Evolutionary conservation across 2,888 invertebrate genomes (phyloP), one percentile per base, ranked within the genome.

Genomic region (Drosophila vallismaia): DNA sequence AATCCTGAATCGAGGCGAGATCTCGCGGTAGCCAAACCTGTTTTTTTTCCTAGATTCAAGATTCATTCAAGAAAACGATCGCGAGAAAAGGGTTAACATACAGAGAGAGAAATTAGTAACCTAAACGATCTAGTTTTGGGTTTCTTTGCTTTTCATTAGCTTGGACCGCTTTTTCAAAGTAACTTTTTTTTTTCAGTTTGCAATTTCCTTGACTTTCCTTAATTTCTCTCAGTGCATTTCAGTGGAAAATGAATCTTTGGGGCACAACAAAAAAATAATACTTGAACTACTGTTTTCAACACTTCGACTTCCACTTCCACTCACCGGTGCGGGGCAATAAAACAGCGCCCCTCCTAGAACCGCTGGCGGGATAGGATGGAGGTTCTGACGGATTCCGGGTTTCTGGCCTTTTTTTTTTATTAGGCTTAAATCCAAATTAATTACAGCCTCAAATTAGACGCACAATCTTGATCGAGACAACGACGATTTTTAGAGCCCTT

Each of bases 401-500:
- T 42, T 54, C 14, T 42, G 66, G 75, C 76, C 6, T 28, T 28
- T 26, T 26, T 26, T 26, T 26, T 88, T 84, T 84, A 87, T 87
- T 85, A 80, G 82, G 89, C 83, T 90, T 19, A 19, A 19, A 89
- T 86, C 88, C 88, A 84, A 89, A 89, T 89, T 90, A 89, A 89
- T 89, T 90, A 89, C 84, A 81, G 77, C 88, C 88, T 86, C 79
- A 90, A 89, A 90, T 89, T 90, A 90, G 89, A 85, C 79, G 68
- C 76, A 74, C 83, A 82, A 89, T 89, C 89, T 90, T 86, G 89
- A 89, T 89, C 77, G 77, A 73, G 50, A 52, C 12, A 29, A 28
- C 46, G 69, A 28, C 46, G 69, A 49, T 64, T 71, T 52, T 55
- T n/a, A 46, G 62, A 75, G 64, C 76, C 78, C 82, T 76, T 70